Conservation (phyloP, 1,140 invertebrate genomes). For the Calycopis cecrops region DNA sequence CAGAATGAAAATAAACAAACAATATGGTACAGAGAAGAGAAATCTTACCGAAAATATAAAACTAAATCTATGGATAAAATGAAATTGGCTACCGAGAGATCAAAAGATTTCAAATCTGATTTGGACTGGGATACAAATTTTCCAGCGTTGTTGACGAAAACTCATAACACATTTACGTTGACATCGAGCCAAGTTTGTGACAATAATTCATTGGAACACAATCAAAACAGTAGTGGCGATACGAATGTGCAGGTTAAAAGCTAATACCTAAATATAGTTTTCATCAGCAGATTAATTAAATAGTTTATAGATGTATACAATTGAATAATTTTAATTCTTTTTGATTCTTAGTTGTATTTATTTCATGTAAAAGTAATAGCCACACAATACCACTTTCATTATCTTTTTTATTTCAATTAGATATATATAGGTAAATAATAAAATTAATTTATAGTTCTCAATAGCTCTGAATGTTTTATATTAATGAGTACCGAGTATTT, state of each 20-base stretch:
- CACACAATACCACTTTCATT: too few species aligned
- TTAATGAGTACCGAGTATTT: too few species aligned
- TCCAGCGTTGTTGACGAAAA: slow-evolving; percentile 56
- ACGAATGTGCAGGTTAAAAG: slow-evolving; percentile 50
- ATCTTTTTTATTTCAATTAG: too few species aligned
- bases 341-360: too few species aligned
- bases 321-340: too few species aligned
- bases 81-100: slow-evolving; percentile 42
- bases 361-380: too few species aligned
- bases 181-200: slow-evolving; percentile 46
- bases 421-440: too few species aligned
- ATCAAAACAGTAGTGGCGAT: slow-evolving; percentile 57
- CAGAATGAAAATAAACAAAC: slow-evolving; percentile 41
- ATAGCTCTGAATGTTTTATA: too few species aligned
- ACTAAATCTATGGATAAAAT: slow-evolving; percentile 27
- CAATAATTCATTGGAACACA: slow-evolving; percentile 47
- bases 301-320: too few species aligned
- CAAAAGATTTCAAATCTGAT: slow-evolving; percentile 57
- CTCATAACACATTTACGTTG: slow-evolving; percentile 61
- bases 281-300: too few species aligned
- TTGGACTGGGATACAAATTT: slow-evolving; percentile 64
- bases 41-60: slow-evolving; percentile 58
- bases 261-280: too few species aligned
- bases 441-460: too few species aligned
- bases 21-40: slow-evolving; percentile 56